A percentile compares a stretch with the other conserved stretches of the same genome.
Evolutionary conservation across 2,888 invertebrate species (phyloP).

Genomic region (Schizaphis graminum): DNA sequence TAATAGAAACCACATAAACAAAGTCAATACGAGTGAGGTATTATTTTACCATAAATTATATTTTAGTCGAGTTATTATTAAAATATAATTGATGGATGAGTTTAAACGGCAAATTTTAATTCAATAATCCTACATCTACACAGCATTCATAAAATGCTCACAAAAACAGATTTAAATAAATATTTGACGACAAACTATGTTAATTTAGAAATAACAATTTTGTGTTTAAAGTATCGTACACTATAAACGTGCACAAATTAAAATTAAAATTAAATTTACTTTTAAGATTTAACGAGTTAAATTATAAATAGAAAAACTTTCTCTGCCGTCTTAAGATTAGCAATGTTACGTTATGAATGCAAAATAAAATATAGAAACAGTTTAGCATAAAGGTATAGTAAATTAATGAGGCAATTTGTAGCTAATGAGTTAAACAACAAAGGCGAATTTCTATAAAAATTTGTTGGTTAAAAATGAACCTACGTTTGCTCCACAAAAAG

Average conservation of each 20-base stretch:
- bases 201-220: neutral
- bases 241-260: neutral
- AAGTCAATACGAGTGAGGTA: neutral
- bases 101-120: neutral
- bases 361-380: neutral
- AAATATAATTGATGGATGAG: constrained; percentile 22
- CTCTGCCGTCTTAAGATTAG: constrained; percentile 20
- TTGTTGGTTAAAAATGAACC: neutral
- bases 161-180: constrained; percentile 14
- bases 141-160: neutral
- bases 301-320: constrained; percentile 45
- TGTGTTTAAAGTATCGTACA: neutral
- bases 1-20: neutral
- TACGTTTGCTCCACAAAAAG: neutral
- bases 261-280: neutral
- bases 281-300: neutral
- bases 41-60: neutral
- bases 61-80: neutral
- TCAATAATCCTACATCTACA: neutral
- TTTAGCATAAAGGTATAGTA: neutral
- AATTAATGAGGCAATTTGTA: neutral
- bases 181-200: neutral
- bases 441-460: neutral
- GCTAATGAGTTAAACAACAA: constrained; percentile 13
- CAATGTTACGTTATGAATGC: neutral